phyloP scores from a whole-genome alignment of 2,888 invertebrate species.

The Galerucella calmariensis region DNA sequence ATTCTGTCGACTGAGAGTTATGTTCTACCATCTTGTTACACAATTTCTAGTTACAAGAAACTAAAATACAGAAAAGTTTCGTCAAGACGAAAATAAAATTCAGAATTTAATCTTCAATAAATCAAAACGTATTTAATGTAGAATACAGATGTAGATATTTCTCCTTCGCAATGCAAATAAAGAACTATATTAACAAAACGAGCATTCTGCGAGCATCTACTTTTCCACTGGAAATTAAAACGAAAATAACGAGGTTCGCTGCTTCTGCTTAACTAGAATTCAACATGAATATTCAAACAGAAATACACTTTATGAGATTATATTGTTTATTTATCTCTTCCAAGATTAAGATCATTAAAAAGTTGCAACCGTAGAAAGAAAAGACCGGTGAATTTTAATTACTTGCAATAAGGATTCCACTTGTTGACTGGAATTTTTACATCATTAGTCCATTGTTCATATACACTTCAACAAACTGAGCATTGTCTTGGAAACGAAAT shows the following conservation, averaged over 20 bases:
- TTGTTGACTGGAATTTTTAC: constrained; percentile 13
- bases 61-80: background rate
- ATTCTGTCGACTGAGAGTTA: no score
- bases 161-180: constrained; percentile 25
- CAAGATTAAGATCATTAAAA: constrained; percentile 22
- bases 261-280: constrained; percentile 28
- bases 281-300: constrained; percentile 34
- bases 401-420: constrained; percentile 13
- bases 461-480: background rate
- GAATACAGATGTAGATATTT: constrained; percentile 21
- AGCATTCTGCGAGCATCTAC: constrained; percentile 26
- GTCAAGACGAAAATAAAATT: background rate
- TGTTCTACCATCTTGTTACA: no score
- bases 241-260: constrained; percentile 37
- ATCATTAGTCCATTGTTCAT: background rate
- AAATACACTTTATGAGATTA: constrained; percentile 33
- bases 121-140: background rate
- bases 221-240: constrained; percentile 34
- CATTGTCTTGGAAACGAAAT: no score
- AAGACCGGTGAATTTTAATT: constrained; percentile 1
- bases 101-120: background rate
- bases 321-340: constrained; percentile 27
- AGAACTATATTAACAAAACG: constrained; percentile 20
- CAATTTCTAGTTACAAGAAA: no score
- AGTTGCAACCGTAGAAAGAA: constrained; percentile 3